Evolutionary conservation across 2,113 vertebrate genomes (phyloP).

Genomic region (Piprites chloris): DNA sequence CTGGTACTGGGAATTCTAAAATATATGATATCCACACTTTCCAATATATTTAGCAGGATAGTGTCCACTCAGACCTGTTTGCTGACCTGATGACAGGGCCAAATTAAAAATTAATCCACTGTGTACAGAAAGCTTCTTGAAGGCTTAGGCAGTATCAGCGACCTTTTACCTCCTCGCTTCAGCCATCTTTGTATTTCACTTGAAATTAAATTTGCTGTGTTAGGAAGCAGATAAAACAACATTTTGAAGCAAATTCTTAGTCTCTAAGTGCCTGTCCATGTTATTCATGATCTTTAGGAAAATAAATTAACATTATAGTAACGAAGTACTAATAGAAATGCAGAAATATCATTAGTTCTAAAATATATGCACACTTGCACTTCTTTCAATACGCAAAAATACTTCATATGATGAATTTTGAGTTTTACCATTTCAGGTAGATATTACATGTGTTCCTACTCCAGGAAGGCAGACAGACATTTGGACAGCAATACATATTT

Average conservation of each 20-base stretch:
- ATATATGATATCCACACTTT: background rate
- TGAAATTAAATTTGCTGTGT: background rate
- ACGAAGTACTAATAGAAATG: background rate
- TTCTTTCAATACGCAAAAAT: background rate
- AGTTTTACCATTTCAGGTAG: background rate
- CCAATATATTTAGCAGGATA: background rate
- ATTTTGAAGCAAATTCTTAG: background rate
- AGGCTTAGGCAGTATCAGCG: background rate
- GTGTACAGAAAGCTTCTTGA: background rate
- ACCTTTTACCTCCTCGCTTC: background rate
- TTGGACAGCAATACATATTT: slow-evolving; percentile 43
- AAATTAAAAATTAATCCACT: background rate
- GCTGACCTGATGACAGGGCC: background rate
- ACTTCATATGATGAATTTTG: background rate
- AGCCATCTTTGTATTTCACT: background rate
- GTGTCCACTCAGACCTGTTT: background rate
- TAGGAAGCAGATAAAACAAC: background rate
- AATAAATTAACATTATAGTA: background rate
- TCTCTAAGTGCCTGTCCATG: background rate
- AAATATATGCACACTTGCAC: background rate
- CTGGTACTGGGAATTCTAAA: background rate
- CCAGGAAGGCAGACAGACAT: slow-evolving; percentile 24
- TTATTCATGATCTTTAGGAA: background rate
- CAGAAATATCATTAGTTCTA: background rate
- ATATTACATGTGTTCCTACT: background rate